phyloP scores from a whole-genome alignment of 2,797 vertebrate species.

The Trematomus bernacchii region DNA sequence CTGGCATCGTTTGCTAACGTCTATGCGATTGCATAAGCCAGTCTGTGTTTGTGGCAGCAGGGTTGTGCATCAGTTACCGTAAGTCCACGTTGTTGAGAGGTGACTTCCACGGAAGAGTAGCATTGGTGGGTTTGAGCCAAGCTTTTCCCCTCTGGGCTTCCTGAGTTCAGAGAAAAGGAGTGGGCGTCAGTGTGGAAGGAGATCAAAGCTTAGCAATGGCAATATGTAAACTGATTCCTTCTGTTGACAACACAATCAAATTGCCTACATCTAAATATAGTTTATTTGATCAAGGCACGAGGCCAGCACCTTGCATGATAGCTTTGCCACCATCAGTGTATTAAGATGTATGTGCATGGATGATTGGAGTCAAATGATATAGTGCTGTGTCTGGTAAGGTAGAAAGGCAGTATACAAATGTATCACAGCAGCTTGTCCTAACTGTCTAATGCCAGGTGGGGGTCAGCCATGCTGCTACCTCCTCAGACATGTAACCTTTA shows the following conservation, averaged over 20 bases:
- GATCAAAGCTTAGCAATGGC: neutral
- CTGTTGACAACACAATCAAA: conserved; percentile 43
- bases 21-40: conserved; percentile 1
- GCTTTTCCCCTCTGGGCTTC: conserved; percentile 41
- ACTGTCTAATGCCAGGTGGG: conserved; percentile 29
- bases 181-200: neutral
- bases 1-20: neutral
- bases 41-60: conserved; percentile 12
- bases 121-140: conserved; percentile 5
- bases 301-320: too few species aligned
- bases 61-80: conserved; percentile 4
- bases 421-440: conserved; percentile 16
- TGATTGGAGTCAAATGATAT: too few species aligned
- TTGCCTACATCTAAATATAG: too few species aligned
- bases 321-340: too few species aligned
- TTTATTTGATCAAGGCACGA: too few species aligned
- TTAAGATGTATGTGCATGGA: too few species aligned
- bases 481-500: conserved; percentile 21
- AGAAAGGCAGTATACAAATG: too few species aligned
- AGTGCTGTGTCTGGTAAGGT: too few species aligned
- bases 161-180: conserved; percentile 32
- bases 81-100: conserved; percentile 16
- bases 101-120: conserved; percentile 10
- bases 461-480: conserved; percentile 31
- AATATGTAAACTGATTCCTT: conserved; percentile 37